Base-by-base conservation (phyloP, 2,888 invertebrate genomes). In the Stramonita haemastoma region DNA sequence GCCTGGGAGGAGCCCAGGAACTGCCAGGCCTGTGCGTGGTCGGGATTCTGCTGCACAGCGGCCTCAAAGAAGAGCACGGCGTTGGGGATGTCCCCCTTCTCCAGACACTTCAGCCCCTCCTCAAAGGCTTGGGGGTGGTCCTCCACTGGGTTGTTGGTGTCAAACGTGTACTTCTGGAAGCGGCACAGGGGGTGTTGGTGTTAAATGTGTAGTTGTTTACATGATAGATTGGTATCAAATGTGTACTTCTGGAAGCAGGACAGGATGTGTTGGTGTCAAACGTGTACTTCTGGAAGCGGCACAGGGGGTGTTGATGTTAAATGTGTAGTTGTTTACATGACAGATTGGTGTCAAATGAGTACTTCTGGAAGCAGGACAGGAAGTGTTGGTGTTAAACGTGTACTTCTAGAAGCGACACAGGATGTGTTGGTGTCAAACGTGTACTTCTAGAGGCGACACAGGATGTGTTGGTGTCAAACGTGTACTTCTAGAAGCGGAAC, bases 41-140 rank as follows among this genome's bases (percentile, higher is more conserved):
- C 97, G 1, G 98, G 97, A 87, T 98, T 97, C 95, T 98, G 97
- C 94, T 98, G 98, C 5, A 97, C 98, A 19, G 99, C 99, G 87
- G 98, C 98, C 96, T 99, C 99, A 96, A 99, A 99, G 94, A 99
- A 98, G 56, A 99, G 96, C 0, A 99, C 99, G 29, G 99, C 99
- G 93, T 98, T 98, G 60, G 99, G 98, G 92, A 99, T 97, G 96
- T 99, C 99, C 19, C 99, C 99, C 93, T 97, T 97, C 93, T 97
- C 97, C 92, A 99, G 96, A 95, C 98, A 97, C 93, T 97, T 97
- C 95, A 98, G 97, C 0, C 99, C 99, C 93, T 98, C 97, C 95
- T 98, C 97, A 90, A 99, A 97, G 0, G 98, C 98, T 96, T 98
- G 97, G 0, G 94, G 94, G 89, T 95, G 95, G 81, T 95, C 94